phyloP scores from a whole-genome alignment of 2,888 invertebrate genomes.

The Plagiodera versicolora region DNA sequence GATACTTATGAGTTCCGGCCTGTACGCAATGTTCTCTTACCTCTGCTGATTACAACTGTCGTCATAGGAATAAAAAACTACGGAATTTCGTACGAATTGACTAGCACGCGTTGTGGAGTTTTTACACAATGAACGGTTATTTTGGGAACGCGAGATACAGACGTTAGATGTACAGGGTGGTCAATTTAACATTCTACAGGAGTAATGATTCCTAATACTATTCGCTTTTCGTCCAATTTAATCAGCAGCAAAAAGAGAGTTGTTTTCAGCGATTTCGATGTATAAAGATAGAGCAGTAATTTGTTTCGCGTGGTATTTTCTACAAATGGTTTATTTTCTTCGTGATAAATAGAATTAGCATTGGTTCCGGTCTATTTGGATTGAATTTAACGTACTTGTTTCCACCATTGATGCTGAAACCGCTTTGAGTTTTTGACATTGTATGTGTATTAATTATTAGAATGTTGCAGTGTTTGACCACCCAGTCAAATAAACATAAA shows the following conservation, averaged over 20 bases:
- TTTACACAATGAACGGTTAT: slow-evolving; percentile 17
- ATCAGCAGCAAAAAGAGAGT: too few species aligned
- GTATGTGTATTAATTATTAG: too few species aligned
- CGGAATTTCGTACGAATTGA: background rate
- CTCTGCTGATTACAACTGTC: background rate
- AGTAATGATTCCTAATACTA: background rate
- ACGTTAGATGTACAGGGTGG: background rate
- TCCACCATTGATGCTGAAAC: too few species aligned
- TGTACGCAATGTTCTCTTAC: background rate
- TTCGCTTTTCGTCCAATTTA: background rate
- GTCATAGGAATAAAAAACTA: background rate
- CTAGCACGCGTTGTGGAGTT: background rate
- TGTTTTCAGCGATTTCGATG: too few species aligned
- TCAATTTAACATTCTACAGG: background rate
- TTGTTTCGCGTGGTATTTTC: too few species aligned
- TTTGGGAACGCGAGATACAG: slow-evolving; percentile 14
- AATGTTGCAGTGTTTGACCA: background rate
- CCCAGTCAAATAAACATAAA: slow-evolving; percentile 15
- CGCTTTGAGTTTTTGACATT: too few species aligned
- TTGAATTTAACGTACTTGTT: too few species aligned
- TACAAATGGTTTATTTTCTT: too few species aligned
- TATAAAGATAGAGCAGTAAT: too few species aligned
- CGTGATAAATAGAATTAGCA: too few species aligned
- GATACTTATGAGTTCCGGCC: too few species aligned
- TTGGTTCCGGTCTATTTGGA: too few species aligned